Conservation (phyloP, 2,888 invertebrate species). For the Dastarcus helophoroides region DNA sequence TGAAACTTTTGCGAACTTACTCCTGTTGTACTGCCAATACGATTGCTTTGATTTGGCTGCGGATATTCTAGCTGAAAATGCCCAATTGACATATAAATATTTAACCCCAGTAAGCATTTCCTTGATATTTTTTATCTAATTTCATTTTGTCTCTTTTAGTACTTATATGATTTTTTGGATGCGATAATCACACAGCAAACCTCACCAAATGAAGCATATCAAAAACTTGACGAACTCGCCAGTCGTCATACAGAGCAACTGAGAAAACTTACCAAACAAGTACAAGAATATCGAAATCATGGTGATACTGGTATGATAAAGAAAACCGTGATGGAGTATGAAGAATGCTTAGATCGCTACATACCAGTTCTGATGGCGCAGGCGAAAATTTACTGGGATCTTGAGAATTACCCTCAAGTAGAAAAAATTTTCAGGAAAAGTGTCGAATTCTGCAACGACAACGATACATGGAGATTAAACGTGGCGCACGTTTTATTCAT, state of each 20-base stretch:
- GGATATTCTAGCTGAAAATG: constrained; percentile 94
- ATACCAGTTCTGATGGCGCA: constrained; percentile 99
- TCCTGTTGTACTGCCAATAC: constrained; percentile 91
- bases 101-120: constrained; percentile 62
- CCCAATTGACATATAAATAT: constrained; percentile 91
- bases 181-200: constrained; percentile 96
- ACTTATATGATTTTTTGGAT: constrained; percentile 90
- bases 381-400: constrained; percentile 97
- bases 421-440: constrained; percentile 95
- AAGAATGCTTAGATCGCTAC: constrained; percentile 47
- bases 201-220: constrained; percentile 89
- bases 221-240: constrained; percentile 89
- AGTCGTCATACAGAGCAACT: constrained; percentile 82
- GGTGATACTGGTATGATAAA: constrained; percentile 84
- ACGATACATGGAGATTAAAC: constrained; percentile 93
- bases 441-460: constrained; percentile 95
- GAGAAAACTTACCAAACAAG: constrained; percentile 84
- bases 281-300: constrained; percentile 75
- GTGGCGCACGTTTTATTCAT: constrained; percentile 98
- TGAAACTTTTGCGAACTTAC: constrained; percentile 92
- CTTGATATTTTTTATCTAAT: not conserved
- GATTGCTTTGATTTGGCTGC: constrained; percentile 97
- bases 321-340: constrained; percentile 58
- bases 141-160: constrained; percentile 40
- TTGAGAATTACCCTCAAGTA: constrained; percentile 90